These are phyloP conservation scores for Drosophila baimaii DNA, from an alignment of 1,140 invertebrate species.

Conservation along the genomic window DNA sequence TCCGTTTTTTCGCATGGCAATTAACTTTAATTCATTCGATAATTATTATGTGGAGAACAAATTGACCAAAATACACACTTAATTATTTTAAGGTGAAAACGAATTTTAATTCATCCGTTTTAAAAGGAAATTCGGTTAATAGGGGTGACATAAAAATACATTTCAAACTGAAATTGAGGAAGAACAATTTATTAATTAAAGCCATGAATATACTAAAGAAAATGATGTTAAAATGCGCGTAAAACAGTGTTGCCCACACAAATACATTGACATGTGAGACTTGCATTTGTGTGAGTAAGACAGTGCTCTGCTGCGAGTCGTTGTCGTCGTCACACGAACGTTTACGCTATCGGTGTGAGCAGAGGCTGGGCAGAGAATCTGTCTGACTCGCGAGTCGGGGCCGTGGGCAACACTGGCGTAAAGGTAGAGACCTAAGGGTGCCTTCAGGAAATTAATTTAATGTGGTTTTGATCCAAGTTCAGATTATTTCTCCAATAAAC, in stretches of 20 bases:
- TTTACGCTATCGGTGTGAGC: no score
- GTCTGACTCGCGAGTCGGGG: no score
- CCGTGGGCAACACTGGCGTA: no score
- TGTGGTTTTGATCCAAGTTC: not conserved
- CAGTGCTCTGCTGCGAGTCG: no score
- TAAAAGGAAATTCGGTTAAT: not conserved
- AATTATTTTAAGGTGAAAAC: constrained; percentile 15
- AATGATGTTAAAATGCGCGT: not conserved
- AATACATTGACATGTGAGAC: no score
- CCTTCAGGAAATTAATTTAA: not conserved
- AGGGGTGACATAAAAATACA: not conserved
- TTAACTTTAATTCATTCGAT: constrained; percentile 31
- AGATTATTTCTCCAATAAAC: not conserved
- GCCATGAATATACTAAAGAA: no score
- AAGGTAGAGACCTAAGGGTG: not conserved
- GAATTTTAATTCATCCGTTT: not conserved
- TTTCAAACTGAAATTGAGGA: not conserved
- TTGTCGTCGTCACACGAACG: no score
- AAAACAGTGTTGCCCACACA: no score
- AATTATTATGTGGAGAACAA: constrained; percentile 8
- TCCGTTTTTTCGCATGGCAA: constrained; percentile 17
- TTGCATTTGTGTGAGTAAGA: no score
- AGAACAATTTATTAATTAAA: not conserved
- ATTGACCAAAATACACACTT: constrained; percentile 12
- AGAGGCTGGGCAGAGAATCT: no score